Evolutionary conservation across 2,797 vertebrate species (phyloP), one percentile per base, ranked within the genome.

Genomic region (Sternotherus odoratus): DNA sequence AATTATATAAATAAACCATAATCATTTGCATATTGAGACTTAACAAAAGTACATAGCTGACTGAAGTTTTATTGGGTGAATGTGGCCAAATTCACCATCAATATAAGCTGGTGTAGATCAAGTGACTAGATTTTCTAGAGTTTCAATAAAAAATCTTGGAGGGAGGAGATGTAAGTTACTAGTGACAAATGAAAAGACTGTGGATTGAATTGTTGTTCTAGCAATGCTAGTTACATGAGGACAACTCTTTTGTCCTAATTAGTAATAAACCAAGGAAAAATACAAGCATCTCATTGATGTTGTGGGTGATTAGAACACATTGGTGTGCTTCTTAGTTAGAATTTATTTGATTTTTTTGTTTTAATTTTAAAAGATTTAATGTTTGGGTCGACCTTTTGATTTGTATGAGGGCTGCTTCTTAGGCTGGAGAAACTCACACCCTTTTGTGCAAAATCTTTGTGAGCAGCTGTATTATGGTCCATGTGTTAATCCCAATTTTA

Each of bases 121-220:
- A 13, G 89, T 26, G 56, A 36, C 53, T 72, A 86, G 50, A 57
- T 0, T 0, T 21, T 90, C 10, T 54, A 2, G 19, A 90, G 5
- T 6, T 48, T 85, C 86, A 80, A 89, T 23, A 39, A 83, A 94
- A 92, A 46, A 12, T 4, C 3, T 5, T 60, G 78, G 23, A 79
- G 26, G 46, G 85, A 82, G 11, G 81, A 69, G 36, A 24, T 69
- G 21, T 39, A 69, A 39, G 19, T 79, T 0, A 0, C 51, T 66
- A 50, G 23, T 87, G 21, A 17, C 66, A 88, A 94, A 51, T 15
- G 77, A 26, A 75, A 36, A 88, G 19, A 86, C 56, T 54, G 91
- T 78, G 7, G n/a, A 8, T 17, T n/a, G 8, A 48, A 49, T 49
- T 88, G 16, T 63, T 1, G 26, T 16, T 63, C 6, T 49, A 48